Evolutionary conservation across 1,140 invertebrate species (phyloP).

Genomic region (Steinernema feltiae): DNA sequence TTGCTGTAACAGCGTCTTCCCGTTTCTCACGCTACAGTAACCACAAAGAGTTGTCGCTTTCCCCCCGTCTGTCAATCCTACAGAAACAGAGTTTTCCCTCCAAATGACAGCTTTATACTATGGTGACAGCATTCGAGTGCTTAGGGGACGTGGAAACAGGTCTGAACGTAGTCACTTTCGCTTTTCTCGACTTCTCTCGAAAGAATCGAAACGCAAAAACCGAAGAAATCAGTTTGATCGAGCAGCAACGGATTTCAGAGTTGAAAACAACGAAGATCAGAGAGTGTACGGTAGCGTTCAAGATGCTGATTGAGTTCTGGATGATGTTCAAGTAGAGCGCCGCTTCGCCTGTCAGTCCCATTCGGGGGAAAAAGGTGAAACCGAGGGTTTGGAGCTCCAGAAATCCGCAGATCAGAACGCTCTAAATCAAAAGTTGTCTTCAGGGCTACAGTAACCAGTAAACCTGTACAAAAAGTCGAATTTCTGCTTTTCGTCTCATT

Average conservation of each 20-base stretch:
- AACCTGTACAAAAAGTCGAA: neutral
- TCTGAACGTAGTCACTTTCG: neutral
- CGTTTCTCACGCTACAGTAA: no score
- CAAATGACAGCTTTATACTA: no score
- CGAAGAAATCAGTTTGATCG: neutral
- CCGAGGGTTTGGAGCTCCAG: neutral
- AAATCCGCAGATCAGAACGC: neutral
- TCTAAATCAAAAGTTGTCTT: neutral
- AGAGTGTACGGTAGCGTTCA: neutral
- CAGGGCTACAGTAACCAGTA: neutral
- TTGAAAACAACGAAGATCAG: neutral
- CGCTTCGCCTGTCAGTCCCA: neutral
- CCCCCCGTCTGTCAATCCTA: no score
- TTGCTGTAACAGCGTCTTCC: no score
- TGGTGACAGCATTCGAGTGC: no score
- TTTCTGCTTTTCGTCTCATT: neutral
- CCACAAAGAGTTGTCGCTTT: no score
- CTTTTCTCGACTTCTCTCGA: neutral
- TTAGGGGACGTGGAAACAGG: neutral
- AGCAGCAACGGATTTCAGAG: neutral
- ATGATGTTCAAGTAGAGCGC: slow-evolving; percentile 1
- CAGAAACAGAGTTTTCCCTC: no score
- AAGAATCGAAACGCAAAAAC: neutral
- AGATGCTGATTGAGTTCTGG: neutral
- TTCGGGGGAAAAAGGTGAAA: neutral